Evolutionary conservation across 2,888 invertebrate genomes (phyloP), one percentile per base, ranked within the genome.

Genomic region (Brachyptera risi): DNA sequence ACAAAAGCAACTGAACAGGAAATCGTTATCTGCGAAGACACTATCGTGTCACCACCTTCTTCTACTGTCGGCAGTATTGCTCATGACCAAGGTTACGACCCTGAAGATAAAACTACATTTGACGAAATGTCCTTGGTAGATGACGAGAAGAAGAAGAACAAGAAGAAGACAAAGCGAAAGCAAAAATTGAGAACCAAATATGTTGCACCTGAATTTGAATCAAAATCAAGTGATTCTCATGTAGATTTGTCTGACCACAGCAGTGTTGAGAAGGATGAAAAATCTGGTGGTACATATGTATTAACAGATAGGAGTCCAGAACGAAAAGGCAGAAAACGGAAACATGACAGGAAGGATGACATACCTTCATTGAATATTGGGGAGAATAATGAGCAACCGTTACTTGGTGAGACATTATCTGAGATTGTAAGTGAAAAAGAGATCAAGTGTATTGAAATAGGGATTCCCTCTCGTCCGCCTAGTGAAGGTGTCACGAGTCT

Each of bases 41-140:
- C n/a, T n/a, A n/a, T n/a, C n/a, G n/a, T 72, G 26, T 72, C 73
- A 51, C 71, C 75, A 64, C 62, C 19, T 23, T 63, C 37, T 56
- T 62, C 3, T 61, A 67, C 19, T 24, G 80, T 79, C 59, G 78
- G 78, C 58, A 75, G 76, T 56, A 72, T 73, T 37, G 75, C 78
- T 49, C 80, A 80, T 71, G 85, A 83, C 70, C 78, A 78, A 63
- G 88, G 88, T n/a, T 89, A 90, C 69, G 88, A 89, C 71, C 82
- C 87, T 9, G 89, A 87, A 69, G 81, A 83, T 65, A 77, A 84
- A 64, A 83, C 85, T 1, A 75, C 82, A 21, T 79, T 84, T 69
- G 80, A 84, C 73, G 78, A 85, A 74, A 71, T 68, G 11, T 68
- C 71, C 1, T 59, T 67, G 1, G 60, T 64, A n/a, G 68, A 75